These are phyloP conservation scores for Steinernema scapterisci DNA, from an alignment of 2,888 invertebrate species.

Conservation along the genomic window DNA sequence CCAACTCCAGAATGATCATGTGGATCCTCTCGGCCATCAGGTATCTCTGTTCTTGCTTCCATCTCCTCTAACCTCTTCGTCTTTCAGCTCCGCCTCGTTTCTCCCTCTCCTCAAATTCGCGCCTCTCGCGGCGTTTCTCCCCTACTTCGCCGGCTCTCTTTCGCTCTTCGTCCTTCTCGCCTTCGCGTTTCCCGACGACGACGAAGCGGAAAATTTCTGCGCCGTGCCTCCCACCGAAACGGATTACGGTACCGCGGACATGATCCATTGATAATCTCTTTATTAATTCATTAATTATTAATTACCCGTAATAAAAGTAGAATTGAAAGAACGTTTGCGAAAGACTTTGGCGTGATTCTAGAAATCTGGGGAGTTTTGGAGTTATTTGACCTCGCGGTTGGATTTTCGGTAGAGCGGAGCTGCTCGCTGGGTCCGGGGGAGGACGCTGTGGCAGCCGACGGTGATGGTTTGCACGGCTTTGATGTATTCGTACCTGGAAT, in stretches of 20 bases:
- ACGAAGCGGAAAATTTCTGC: not conserved
- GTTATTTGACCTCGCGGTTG: constrained; percentile 7
- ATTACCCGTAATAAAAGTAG: not conserved
- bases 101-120: constrained; percentile 34
- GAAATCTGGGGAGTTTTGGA: not conserved
- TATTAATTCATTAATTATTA: constrained; percentile 26
- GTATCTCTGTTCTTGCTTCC: constrained; percentile 18
- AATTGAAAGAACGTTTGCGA: constrained; percentile 12
- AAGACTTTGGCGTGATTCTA: not conserved
- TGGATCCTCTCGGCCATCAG: constrained; percentile 37
- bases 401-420: constrained; percentile 32
- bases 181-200: constrained; percentile 35
- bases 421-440: constrained; percentile 55
- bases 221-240: not conserved
- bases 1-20: constrained; percentile 35
- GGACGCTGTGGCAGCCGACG: constrained; percentile 63
- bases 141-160: constrained; percentile 34
- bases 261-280: not conserved
- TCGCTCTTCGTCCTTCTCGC: constrained; percentile 30
- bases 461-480: constrained; percentile 48
- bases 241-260: constrained; percentile 13
- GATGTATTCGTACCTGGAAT: constrained; percentile 40
- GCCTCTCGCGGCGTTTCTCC: constrained; percentile 36
- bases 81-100: constrained; percentile 36
- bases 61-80: not conserved